Conservation (phyloP, 2,113 vertebrate species). For the Perca fluviatilis region DNA sequence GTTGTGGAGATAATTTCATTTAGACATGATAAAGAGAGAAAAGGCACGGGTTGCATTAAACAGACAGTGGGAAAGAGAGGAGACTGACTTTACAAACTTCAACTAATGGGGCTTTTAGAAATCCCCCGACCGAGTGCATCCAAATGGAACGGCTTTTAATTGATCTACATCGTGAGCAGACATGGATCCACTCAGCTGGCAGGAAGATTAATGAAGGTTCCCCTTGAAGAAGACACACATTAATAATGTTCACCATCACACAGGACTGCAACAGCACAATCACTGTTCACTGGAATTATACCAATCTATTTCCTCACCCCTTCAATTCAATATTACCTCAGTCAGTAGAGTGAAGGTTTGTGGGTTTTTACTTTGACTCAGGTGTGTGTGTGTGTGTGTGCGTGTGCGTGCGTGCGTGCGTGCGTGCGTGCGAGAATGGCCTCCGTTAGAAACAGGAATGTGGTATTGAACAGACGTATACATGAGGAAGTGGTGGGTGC, state of each 20-base stretch:
- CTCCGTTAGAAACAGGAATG: slow-evolving; percentile 18
- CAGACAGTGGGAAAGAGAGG: not conserved
- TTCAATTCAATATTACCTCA: not conserved
- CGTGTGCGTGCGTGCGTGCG: too few relatives aligned
- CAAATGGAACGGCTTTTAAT: slow-evolving; percentile 40
- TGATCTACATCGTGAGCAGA: slow-evolving; percentile 27
- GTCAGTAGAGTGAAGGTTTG: not conserved
- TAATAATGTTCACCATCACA: not conserved
- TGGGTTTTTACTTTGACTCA: not conserved
- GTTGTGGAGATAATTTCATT: slow-evolving; percentile 45
- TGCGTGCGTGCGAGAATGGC: not conserved
- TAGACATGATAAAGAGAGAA: not conserved
- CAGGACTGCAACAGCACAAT: not conserved
- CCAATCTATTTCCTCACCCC: not conserved
- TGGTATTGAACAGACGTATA: not conserved
- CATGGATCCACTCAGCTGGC: not conserved
- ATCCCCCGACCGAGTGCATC: not conserved
- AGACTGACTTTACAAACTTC: slow-evolving; percentile 28
- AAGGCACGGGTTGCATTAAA: not conserved
- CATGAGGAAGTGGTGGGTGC: not conserved
- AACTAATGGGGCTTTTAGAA: slow-evolving; percentile 42
- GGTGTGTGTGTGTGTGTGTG: not conserved
- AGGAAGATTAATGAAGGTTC: slow-evolving; percentile 27
- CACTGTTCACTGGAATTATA: not conserved
- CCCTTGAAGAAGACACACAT: not conserved